A percentile compares a stretch with the other conserved stretches of the same genome.
These are phyloP conservation scores for Chaitophorus viminalis DNA, from an alignment of 2,888 invertebrate species.

Conservation along the genomic window DNA sequence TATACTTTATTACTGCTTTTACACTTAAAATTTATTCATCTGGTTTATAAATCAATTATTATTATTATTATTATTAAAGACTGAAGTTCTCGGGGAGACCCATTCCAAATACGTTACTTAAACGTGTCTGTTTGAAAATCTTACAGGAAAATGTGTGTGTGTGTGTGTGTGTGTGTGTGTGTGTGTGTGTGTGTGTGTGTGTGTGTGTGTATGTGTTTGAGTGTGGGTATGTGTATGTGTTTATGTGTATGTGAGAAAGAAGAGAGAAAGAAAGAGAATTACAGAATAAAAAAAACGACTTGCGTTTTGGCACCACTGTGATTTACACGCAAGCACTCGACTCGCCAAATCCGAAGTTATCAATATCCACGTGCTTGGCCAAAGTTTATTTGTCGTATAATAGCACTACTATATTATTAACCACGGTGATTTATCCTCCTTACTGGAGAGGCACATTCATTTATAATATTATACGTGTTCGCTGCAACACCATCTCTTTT, in stretches of 20 bases:
- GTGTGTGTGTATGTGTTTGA: too few species aligned
- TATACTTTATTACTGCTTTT: too few species aligned
- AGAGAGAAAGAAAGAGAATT: neutral
- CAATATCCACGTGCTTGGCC: neutral
- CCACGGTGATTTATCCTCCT: neutral
- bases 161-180: neutral
- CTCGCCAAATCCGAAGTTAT: conserved; percentile 2
- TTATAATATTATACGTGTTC: neutral
- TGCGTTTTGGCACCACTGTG: neutral
- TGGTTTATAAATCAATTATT: too few species aligned
- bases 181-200: neutral
- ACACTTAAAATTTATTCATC: too few species aligned
- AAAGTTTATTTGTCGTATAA: neutral
- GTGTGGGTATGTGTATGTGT: too few species aligned
- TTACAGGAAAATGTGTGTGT: neutral
- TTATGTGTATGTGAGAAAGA: too few species aligned
- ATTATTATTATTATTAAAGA: too few species aligned
- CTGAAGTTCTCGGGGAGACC: too few species aligned
- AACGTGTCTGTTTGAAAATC: neutral
- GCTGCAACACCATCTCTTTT: neutral
- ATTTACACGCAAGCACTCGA: neutral
- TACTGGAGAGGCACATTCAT: neutral
- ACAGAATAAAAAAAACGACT: neutral
- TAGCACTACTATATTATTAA: neutral
- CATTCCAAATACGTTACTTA: neutral